phyloP scores from a whole-genome alignment of 1,140 invertebrate genomes.

The Capitella teleta region DNA sequence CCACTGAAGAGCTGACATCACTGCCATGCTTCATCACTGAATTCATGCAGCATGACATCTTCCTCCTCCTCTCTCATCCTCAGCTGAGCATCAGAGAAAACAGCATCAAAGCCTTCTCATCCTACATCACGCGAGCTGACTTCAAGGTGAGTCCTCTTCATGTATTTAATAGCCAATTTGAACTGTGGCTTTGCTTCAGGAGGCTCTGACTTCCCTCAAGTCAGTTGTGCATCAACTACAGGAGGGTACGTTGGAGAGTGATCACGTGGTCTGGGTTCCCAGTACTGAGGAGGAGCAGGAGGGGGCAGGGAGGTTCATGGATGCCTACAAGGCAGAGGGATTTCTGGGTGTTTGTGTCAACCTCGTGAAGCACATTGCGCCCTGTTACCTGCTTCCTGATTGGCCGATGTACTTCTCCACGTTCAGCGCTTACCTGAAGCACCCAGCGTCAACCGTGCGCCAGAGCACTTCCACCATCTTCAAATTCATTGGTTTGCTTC shows the following conservation, averaged over 20 bases:
- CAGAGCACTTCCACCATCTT: slow-evolving; percentile 28
- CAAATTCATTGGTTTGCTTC: slow-evolving; percentile 28
- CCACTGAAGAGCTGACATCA: slow-evolving; percentile 2
- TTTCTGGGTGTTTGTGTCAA: slow-evolving; percentile 26
- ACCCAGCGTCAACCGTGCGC: slow-evolving; percentile 30
- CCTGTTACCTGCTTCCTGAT: slow-evolving; percentile 17
- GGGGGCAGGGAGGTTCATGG: slow-evolving; percentile 21
- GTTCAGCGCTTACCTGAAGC: slow-evolving; percentile 24
- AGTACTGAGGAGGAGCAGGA: not conserved
- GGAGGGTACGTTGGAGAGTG: not conserved
- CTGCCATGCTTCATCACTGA: slow-evolving; percentile 21
- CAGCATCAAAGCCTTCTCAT: slow-evolving; percentile 23
- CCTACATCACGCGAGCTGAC: slow-evolving; percentile 21
- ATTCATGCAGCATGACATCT: slow-evolving; percentile 20
- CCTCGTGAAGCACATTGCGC: slow-evolving; percentile 28
- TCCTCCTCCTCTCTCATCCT: slow-evolving; percentile 20
- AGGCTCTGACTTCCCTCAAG: not conserved
- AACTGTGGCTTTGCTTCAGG: not conserved
- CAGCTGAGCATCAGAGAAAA: slow-evolving; percentile 28
- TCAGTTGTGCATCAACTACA: not conserved
- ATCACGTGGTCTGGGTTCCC: not conserved
- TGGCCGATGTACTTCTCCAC: slow-evolving; percentile 23
- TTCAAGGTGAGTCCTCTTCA: slow-evolving; percentile 13
- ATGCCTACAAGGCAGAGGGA: slow-evolving; percentile 29
- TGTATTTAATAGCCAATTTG: not conserved